Base-by-base conservation (phyloP, 2,888 invertebrate genomes). In the Antheraea assamensis region DNA sequence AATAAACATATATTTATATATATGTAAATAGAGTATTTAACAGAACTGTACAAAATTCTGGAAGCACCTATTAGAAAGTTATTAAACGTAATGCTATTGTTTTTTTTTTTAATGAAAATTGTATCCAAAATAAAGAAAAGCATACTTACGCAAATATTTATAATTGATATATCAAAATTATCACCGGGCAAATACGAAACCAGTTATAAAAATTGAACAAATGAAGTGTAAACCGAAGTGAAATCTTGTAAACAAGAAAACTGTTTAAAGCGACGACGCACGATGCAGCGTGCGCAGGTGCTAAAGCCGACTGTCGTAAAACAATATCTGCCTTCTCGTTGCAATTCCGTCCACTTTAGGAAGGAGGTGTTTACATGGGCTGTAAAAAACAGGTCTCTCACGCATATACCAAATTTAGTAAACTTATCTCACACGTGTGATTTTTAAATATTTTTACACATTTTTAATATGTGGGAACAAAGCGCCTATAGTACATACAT, bases 231-330 rank as follows among this genome's bases (percentile, higher is more conserved):
- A 55, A n/a, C 13, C 24, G 15, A 61, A 61, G 27, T 27, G 61
- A 61, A 61, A 61, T 27, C 27, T 24, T 27, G 61, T 61, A 61
- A 27, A 61, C 61, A 27, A 58, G 73, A 47, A 75, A 49, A 42
- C 10, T 76, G 30, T 27, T 77, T 75, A 82, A 71, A 79, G 79
- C 78, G 80, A 80, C 85, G 82, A 81, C 78, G 85, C 85, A 82
- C 80, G 77, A 74, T 77, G 75, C 76, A 49, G 76, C 83, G 77
- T 81, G 86, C 84, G 82, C 87, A 75, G 72, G 81, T 86, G 85
- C 84, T 73, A 80, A 76, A 76, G 73, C 77, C 81, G 78, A 88
- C 88, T 87, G 85, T 7, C 70, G 58, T 87, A 88, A 87, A 81
- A 75, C 71, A 77, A 77, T 78, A 79, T 80, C 79, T 74, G 78